phyloP scores from a whole-genome alignment of 2,888 invertebrate genomes.

The Lithosia quadra region DNA sequence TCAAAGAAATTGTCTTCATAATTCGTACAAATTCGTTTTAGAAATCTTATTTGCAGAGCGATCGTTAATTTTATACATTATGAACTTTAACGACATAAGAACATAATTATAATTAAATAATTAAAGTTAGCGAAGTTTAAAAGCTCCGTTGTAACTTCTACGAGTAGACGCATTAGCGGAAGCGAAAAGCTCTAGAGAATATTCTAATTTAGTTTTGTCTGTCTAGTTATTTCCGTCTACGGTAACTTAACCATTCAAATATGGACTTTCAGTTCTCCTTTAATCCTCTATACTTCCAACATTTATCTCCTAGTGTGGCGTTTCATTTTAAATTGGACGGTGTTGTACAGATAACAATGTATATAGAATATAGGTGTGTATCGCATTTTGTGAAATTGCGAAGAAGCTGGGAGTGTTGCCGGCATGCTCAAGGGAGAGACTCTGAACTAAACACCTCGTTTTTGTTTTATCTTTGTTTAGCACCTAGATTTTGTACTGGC shows the following conservation, averaged over 20 bases:
- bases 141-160: constrained; percentile 46
- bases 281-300: constrained; percentile 52
- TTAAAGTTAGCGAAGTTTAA: constrained; percentile 26
- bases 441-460: constrained; percentile 81
- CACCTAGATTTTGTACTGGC: constrained; percentile 53
- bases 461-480: constrained; percentile 62
- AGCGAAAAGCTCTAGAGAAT: constrained; percentile 75
- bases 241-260: constrained; percentile 62
- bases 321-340: constrained; percentile 66
- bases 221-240: constrained; percentile 81
- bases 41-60: background rate
- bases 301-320: constrained; percentile 49
- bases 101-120: background rate
- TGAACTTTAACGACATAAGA: background rate
- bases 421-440: constrained; percentile 76
- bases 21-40: background rate
- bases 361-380: constrained; percentile 69
- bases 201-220: constrained; percentile 81
- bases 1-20: constrained; percentile 4
- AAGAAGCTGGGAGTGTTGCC: constrained; percentile 71
- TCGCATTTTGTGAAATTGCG: constrained; percentile 82
- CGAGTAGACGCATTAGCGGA: constrained; percentile 70
- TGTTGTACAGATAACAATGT: constrained; percentile 62
- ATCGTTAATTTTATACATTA: background rate
- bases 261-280: constrained; percentile 59